Percentiles rank a stretch among this genome's conserved stretches.
These are phyloP conservation scores for Pristionchus japonicus DNA, from an alignment of 2,888 invertebrate genomes.

Conservation along the genomic window DNA sequence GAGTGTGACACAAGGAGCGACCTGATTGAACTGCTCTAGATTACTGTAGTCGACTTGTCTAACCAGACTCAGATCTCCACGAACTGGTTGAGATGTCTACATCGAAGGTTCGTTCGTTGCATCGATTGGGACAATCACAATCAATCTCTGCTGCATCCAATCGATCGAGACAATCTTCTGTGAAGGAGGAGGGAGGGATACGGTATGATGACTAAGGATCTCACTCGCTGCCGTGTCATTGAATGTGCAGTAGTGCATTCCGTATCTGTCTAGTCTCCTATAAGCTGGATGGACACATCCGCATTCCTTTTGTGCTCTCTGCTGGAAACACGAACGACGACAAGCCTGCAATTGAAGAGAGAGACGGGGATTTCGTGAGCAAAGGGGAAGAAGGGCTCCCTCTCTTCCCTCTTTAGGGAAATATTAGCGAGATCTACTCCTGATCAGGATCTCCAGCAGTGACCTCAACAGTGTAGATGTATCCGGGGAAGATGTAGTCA, in stretches of 20 bases:
- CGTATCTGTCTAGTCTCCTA: background rate
- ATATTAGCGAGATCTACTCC: too few relatives aligned
- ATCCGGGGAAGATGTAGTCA: background rate
- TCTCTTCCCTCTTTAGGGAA: background rate
- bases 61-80: conserved; percentile 32
- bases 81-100: conserved; percentile 36
- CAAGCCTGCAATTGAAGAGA: conserved; percentile 31
- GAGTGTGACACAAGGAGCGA: conserved; percentile 39
- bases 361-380: background rate
- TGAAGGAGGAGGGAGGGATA: too few relatives aligned
- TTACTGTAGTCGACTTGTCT: conserved; percentile 27
- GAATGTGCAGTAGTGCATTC: conserved; percentile 24
- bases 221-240: conserved; percentile 30
- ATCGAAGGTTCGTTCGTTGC: conserved; percentile 19
- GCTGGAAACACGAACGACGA: conserved; percentile 39
- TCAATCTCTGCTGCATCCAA: background rate
- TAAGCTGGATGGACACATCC: conserved; percentile 26
- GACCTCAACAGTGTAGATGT: conserved; percentile 24
- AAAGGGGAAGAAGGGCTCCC: background rate
- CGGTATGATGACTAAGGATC: background rate
- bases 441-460: too few relatives aligned
- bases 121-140: conserved; percentile 44
- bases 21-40: conserved; percentile 21
- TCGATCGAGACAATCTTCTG: conserved; percentile 35
- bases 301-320: background rate